phyloP scores from a whole-genome alignment of 2,797 vertebrate genomes.

The Sebastes iracundus region DNA sequence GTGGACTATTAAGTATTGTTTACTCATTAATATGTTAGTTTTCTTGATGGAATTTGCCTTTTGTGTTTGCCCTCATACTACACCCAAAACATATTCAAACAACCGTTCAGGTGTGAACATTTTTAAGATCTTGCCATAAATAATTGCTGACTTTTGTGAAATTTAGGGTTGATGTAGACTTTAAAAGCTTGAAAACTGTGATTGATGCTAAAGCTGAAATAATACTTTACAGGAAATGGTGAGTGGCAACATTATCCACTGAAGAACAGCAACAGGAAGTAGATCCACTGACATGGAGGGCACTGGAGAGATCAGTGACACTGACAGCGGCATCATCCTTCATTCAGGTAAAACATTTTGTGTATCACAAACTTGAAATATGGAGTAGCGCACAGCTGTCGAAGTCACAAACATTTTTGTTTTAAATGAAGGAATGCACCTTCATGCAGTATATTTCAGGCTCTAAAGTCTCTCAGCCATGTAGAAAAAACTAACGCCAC shows the following conservation, averaged over 20 bases:
- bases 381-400: not conserved
- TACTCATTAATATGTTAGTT: not conserved
- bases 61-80: not conserved
- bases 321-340: conserved; percentile 90
- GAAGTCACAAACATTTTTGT: not conserved
- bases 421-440: not conserved
- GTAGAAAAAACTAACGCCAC: not conserved
- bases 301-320: conserved; percentile 90
- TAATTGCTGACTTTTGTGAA: not conserved
- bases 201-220: conserved; percentile 5
- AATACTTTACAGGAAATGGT: conserved; percentile 70
- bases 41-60: not conserved
- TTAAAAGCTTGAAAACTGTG: not conserved
- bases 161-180: not conserved
- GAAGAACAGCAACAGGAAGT: conserved; percentile 51
- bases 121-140: not conserved
- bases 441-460: not conserved
- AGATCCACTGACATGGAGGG: conserved; percentile 81
- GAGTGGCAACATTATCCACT: conserved; percentile 28
- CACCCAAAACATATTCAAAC: not conserved
- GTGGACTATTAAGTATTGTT: not conserved
- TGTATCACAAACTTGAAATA: not conserved
- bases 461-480: not conserved
- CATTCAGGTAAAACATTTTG: conserved; percentile 84
- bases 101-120: not conserved